Evolutionary conservation across 1,140 invertebrate species (phyloP).

Genomic region (Zaprionus vittiger): DNA sequence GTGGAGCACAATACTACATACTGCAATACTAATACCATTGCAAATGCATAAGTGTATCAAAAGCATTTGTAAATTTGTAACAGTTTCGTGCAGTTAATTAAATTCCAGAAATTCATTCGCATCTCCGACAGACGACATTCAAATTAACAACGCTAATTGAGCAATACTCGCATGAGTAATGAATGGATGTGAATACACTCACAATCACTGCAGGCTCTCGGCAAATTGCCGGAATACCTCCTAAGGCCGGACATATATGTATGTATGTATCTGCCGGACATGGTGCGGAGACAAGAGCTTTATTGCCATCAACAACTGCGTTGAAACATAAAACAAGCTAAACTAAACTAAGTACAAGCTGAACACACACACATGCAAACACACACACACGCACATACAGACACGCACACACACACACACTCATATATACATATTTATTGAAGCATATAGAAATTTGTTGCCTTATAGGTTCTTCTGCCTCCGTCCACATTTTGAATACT

Average conservation of each 20-base stretch:
- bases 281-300: background rate
- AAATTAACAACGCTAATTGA: slow-evolving; percentile 6
- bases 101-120: slow-evolving; percentile 1
- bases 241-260: background rate
- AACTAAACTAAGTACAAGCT: background rate
- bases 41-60: background rate
- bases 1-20: background rate
- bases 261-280: background rate
- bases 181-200: slow-evolving; percentile 4
- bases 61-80: background rate
- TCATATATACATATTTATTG: background rate
- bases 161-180: slow-evolving; percentile 6
- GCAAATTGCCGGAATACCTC: background rate
- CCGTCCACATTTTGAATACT: background rate
- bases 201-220: background rate
- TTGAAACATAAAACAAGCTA: background rate
- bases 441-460: background rate
- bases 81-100: slow-evolving; percentile 9
- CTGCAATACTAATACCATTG: background rate
- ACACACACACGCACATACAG: background rate
- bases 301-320: background rate
- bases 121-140: background rate
- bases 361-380: background rate
- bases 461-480: background rate
- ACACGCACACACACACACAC: background rate